Conservation (phyloP, 2,113 vertebrate species). For the Myrmecobius fasciatus region DNA sequence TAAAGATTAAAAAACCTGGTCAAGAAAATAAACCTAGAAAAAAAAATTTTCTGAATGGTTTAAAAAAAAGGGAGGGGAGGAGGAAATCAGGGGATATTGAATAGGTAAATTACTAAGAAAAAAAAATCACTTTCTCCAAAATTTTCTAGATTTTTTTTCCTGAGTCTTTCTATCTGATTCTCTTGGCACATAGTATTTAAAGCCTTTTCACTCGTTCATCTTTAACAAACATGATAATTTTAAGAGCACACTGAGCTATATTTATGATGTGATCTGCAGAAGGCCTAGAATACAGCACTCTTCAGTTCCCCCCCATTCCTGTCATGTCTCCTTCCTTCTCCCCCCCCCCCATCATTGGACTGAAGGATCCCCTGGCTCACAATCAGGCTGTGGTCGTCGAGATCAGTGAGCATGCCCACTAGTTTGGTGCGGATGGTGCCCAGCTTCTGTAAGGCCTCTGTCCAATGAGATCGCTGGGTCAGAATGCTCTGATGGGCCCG, state of each 20-base stretch:
- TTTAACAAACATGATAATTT: too few species aligned
- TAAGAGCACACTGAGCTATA: neutral
- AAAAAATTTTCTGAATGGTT: neutral
- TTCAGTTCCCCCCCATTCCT: neutral
- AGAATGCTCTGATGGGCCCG: constrained; percentile 93
- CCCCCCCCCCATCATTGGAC: neutral
- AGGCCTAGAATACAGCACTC: constrained; percentile 10
- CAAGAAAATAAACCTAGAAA: neutral
- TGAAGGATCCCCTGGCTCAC: constrained; percentile 83
- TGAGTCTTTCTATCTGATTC: neutral
- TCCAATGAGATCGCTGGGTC: constrained; percentile 93
- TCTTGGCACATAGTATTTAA: neutral
- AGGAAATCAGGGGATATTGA: neutral
- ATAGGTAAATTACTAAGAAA: neutral
- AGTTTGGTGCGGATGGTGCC: constrained; percentile 87
- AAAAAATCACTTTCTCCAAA: neutral
- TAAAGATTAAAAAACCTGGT: neutral
- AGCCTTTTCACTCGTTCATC: neutral
- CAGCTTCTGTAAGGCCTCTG: constrained; percentile 87
- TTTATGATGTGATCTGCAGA: neutral
- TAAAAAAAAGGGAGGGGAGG: neutral
- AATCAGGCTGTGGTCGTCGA: constrained; percentile 88
- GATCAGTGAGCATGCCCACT: constrained; percentile 91
- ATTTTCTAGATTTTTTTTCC: neutral
- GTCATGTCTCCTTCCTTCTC: neutral